These are phyloP conservation scores for Heliothis subflexa DNA, from an alignment of 1,140 invertebrate genomes.

Conservation along the genomic window DNA sequence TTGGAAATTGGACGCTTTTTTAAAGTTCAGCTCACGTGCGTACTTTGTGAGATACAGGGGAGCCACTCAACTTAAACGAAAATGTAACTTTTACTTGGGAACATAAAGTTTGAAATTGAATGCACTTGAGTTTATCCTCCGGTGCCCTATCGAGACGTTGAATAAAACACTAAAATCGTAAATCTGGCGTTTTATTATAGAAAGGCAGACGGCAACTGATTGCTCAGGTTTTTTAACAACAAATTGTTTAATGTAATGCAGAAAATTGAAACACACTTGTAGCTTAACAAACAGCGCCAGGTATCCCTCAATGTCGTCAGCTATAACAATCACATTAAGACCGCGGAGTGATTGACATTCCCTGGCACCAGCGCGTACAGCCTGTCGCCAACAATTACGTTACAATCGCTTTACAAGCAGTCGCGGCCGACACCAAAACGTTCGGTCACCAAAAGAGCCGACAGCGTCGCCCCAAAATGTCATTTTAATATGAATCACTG, in stretches of 20 bases:
- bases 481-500: conserved; percentile 45
- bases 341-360: not conserved
- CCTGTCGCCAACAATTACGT: not conserved
- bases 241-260: not conserved
- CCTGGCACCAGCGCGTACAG: not conserved
- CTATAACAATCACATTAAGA: not conserved
- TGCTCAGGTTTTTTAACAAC: not conserved
- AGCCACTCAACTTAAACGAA: conserved; percentile 10
- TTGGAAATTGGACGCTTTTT: conserved; percentile 45
- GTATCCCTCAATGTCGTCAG: not conserved
- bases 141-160: conserved; percentile 37
- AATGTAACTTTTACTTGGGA: conserved; percentile 13
- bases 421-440: not conserved
- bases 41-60: conserved; percentile 27
- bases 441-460: not conserved
- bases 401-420: conserved; percentile 10
- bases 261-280: not conserved
- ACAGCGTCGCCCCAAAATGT: conserved; percentile 12
- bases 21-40: conserved; percentile 42
- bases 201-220: conserved; percentile 10
- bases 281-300: no score
- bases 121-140: not conserved
- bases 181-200: conserved; percentile 33
- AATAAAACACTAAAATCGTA: conserved; percentile 45
- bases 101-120: conserved; percentile 10